phyloP scores from a whole-genome alignment of 2,113 vertebrate genomes.

The Myrmecophaga tridactyla region DNA sequence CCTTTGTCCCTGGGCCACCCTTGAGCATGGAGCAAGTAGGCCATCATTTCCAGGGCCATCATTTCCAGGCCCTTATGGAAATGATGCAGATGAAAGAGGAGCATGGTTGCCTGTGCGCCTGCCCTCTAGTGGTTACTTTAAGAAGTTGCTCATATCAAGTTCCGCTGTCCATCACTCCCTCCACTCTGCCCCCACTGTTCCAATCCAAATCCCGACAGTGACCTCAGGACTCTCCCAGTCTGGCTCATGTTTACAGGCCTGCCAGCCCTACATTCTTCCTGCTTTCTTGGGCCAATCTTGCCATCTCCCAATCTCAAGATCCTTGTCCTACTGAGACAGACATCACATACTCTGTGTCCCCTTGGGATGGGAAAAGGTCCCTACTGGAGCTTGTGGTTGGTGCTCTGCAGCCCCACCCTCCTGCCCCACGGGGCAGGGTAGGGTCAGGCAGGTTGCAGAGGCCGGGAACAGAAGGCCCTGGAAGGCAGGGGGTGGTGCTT shows the following conservation, averaged over 20 bases:
- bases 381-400: not conserved
- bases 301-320: not conserved
- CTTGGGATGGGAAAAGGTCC: not conserved
- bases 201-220: not conserved
- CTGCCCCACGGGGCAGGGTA: not conserved
- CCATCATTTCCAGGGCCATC: no score
- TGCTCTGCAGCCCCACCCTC: not conserved
- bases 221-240: not conserved
- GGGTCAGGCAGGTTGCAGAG: not conserved
- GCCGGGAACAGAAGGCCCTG: not conserved
- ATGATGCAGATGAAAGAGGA: not conserved
- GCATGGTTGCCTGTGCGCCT: not conserved
- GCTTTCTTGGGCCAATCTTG: not conserved
- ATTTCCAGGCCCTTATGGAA: not conserved
- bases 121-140: not conserved
- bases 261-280: not conserved
- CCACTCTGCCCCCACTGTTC: rapidly evolving
- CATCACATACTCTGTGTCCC: not conserved
- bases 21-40: no score
- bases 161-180: rapidly evolving
- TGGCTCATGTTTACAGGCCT: not conserved
- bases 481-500: not conserved
- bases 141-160: not conserved
- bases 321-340: not conserved
- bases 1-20: not conserved